A percentile compares a stretch with the other conserved stretches of the same genome.
phyloP scores from a whole-genome alignment of 2,797 vertebrate genomes.

The Chiroxiphia lanceolata region DNA sequence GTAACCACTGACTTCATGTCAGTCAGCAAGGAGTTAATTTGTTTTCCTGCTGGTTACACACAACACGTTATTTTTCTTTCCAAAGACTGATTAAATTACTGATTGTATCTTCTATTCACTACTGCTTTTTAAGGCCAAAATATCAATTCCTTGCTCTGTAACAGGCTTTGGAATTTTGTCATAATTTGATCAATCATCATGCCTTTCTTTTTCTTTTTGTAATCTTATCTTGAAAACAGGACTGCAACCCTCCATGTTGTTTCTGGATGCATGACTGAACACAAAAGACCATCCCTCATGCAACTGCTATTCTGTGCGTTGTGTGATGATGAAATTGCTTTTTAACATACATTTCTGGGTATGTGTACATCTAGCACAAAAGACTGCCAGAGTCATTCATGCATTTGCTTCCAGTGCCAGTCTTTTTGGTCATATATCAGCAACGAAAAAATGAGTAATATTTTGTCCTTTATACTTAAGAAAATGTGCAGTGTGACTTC shows the following conservation, averaged over 20 bases:
- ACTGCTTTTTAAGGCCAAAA: neutral
- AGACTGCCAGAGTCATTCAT: neutral
- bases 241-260: neutral
- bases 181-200: neutral
- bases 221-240: neutral
- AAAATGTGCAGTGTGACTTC: neutral
- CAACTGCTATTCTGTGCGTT: neutral
- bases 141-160: neutral
- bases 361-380: neutral
- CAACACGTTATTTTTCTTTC: neutral
- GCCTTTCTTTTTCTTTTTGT: neutral
- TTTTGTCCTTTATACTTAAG: neutral
- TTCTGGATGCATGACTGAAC: neutral
- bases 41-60: neutral
- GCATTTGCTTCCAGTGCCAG: neutral
- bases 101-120: neutral
- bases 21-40: slow-evolving; percentile 17
- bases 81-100: slow-evolving; percentile 15
- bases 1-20: neutral
- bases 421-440: neutral
- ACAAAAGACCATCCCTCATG: neutral
- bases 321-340: neutral
- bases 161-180: neutral
- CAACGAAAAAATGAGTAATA: neutral
- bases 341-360: neutral